phyloP scores from a whole-genome alignment of 2,113 vertebrate genomes.

The Rattus rattus region DNA sequence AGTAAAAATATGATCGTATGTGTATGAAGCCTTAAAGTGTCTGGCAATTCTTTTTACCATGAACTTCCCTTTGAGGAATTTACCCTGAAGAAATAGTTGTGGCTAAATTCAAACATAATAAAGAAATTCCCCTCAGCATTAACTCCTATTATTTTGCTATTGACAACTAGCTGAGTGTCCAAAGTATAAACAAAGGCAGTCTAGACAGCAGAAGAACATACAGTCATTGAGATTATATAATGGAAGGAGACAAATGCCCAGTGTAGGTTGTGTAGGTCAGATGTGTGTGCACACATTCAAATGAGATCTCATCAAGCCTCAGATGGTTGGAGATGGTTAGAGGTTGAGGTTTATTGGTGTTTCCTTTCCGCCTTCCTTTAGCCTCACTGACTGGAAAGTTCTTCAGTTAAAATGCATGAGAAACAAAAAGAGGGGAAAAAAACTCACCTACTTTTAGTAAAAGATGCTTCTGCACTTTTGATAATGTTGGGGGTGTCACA shows the following conservation, averaged over 20 bases:
- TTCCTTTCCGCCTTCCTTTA: not conserved
- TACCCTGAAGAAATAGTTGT: not conserved
- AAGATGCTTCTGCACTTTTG: not conserved
- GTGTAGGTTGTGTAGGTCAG: too few species aligned
- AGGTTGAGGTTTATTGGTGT: not conserved
- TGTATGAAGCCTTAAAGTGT: not conserved
- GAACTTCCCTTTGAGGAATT: not conserved
- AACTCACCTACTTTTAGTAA: not conserved
- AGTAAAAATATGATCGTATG: not conserved
- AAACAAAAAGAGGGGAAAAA: conserved; percentile 17
- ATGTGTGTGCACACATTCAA: not conserved
- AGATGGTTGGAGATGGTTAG: not conserved
- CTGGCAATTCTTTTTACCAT: not conserved
- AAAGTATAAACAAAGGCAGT: not conserved
- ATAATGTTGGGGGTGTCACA: not conserved
- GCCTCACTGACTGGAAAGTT: not conserved
- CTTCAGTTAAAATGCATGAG: not conserved
- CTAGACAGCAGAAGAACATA: not conserved
- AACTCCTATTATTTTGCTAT: not conserved
- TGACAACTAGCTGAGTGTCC: not conserved
- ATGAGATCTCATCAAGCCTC: not conserved
- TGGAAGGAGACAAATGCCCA: not conserved
- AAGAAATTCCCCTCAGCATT: not conserved
- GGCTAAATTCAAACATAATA: not conserved
- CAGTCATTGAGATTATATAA: not conserved